These are phyloP conservation scores for Cremastobaeus sp. DNA, from an alignment of 2,888 invertebrate genomes.

Conservation along the genomic window DNA sequence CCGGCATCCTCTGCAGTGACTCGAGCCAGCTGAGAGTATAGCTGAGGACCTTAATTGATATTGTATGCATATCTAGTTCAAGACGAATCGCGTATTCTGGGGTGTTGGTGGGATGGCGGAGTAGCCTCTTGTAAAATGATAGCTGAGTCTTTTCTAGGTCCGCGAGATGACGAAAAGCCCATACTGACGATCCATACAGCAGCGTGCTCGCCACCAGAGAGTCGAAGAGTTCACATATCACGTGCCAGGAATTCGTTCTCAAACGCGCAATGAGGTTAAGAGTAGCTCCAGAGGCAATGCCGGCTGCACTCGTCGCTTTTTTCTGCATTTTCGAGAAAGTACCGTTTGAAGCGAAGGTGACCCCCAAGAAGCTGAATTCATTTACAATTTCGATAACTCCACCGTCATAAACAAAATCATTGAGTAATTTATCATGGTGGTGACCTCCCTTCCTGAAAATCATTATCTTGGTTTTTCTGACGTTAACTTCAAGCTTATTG, in stretches of 20 bases:
- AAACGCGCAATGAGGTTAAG: not conserved
- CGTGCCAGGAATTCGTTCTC: not conserved
- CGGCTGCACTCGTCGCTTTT: not conserved
- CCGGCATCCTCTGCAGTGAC: not conserved
- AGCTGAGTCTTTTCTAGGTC: not conserved
- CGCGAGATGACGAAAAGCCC: not conserved
- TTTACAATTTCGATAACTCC: not conserved
- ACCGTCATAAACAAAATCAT: not conserved
- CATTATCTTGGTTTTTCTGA: not conserved
- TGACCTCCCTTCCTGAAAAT: not conserved
- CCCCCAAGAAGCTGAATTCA: not conserved
- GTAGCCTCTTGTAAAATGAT: not conserved
- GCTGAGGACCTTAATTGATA: constrained; percentile 1
- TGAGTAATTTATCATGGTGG: not conserved
- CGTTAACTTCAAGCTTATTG: not conserved
- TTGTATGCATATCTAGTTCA: not conserved
- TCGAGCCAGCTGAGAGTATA: constrained; percentile 10
- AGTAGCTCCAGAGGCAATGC: not conserved
- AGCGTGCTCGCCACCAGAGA: not conserved
- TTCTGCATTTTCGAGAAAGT: not conserved
- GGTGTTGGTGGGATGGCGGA: not conserved
- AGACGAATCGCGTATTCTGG: not conserved
- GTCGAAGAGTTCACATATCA: not conserved
- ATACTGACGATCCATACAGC: not conserved
- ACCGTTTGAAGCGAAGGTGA: not conserved